Conservation (phyloP, 2,888 invertebrate species). For the Cacoxenus indagator region DNA sequence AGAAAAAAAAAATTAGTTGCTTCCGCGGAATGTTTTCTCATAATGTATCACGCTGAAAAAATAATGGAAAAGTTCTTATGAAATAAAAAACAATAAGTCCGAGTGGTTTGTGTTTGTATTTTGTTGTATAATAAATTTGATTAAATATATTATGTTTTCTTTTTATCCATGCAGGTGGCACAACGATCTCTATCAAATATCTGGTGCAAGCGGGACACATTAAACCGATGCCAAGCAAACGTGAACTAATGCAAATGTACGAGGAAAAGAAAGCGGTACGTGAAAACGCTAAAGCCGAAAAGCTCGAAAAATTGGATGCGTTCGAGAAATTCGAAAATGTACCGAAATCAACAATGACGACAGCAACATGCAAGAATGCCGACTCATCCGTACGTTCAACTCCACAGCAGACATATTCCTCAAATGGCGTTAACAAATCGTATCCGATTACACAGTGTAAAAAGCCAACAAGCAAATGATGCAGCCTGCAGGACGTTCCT, state of each 20-base stretch:
- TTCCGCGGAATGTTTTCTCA: too few species aligned
- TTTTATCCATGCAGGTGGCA: conserved; percentile 76
- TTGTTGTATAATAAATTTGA: too few species aligned
- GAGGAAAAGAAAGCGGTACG: conserved; percentile 71
- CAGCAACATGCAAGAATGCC: neutral
- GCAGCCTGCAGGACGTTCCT: neutral
- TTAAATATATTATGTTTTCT: neutral
- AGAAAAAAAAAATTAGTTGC: too few species aligned
- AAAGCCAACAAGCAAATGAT: neutral
- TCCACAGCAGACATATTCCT: too few species aligned
- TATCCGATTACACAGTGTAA: neutral
- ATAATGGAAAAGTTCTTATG: too few species aligned
- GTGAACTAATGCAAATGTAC: conserved; percentile 75
- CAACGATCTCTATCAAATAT: conserved; percentile 87
- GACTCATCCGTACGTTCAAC: neutral
- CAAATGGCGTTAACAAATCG: neutral
- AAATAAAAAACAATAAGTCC: too few species aligned
- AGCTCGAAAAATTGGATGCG: too few species aligned
- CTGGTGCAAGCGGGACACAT: conserved; percentile 85
- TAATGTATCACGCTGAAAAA: too few species aligned
- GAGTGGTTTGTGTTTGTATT: too few species aligned
- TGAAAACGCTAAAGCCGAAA: neutral
- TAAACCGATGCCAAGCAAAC: conserved; percentile 83
- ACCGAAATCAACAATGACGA: too few species aligned
- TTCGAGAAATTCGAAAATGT: too few species aligned